Evolutionary conservation across 1,140 invertebrate genomes (phyloP).

Genomic region (Teleopsis dalmanni): DNA sequence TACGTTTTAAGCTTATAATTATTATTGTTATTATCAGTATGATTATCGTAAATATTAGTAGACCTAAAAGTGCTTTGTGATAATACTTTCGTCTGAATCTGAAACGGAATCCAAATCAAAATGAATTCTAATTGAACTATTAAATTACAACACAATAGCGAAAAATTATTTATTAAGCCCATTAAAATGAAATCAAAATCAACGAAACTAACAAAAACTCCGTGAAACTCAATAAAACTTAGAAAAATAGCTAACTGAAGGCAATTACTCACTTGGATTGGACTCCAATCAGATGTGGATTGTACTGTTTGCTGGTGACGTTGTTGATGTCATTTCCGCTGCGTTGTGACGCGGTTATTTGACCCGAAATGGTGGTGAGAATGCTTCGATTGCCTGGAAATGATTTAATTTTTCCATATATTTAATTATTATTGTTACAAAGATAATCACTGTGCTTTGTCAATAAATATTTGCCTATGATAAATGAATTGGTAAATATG

Average conservation of each 20-base stretch:
- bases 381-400: constrained; percentile 10
- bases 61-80: constrained; percentile 43
- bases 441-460: no score
- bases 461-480: no score
- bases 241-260: not conserved
- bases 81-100: constrained; percentile 52
- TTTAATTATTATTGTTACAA: no score
- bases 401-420: not conserved
- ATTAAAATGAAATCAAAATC: constrained; percentile 7
- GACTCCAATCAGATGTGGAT: constrained; percentile 29
- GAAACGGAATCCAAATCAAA: constrained; percentile 21
- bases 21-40: constrained; percentile 45
- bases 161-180: constrained; percentile 1
- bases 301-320: constrained; percentile 20
- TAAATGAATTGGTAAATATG: no score
- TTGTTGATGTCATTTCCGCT: constrained; percentile 2
- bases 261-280: constrained; percentile 31
- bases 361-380: constrained; percentile 20
- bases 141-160: not conserved
- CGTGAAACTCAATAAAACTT: not conserved
- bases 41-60: constrained; percentile 44
- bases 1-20: constrained; percentile 31
- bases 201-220: not conserved
- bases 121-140: not conserved
- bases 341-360: constrained; percentile 9